A percentile compares a stretch with the other conserved stretches of the same genome.
phyloP scores from a whole-genome alignment of 2,888 invertebrate genomes.

The Campopleginae sp. region DNA sequence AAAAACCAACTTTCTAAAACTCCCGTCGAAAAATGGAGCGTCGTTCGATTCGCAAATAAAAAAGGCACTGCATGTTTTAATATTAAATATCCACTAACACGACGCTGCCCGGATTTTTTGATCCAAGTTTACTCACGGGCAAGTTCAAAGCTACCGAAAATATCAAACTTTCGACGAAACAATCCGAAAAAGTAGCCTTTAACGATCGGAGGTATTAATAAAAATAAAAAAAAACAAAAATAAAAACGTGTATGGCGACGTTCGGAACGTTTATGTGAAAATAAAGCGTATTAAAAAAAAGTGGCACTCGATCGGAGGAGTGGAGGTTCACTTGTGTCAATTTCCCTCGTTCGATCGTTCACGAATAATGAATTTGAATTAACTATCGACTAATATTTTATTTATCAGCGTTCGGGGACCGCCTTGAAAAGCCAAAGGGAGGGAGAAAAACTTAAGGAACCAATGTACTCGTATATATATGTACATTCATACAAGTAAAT shows the following conservation, averaged over 20 bases:
- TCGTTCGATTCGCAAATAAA: background rate
- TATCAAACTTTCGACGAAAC: background rate
- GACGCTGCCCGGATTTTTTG: slow-evolving; percentile 9
- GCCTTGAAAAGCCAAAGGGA: slow-evolving; percentile 12
- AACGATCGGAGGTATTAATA: background rate
- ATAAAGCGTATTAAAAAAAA: slow-evolving; percentile 2
- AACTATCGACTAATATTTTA: slow-evolving; percentile 80
- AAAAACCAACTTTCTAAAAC: background rate
- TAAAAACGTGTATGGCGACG: background rate
- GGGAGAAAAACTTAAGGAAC: slow-evolving; percentile 15
- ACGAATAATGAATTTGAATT: slow-evolving; percentile 78
- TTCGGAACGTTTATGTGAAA: background rate
- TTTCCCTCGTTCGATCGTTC: slow-evolving; percentile 70
- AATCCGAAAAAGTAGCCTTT: background rate
- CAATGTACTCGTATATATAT: slow-evolving; percentile 13
- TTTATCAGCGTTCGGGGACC: slow-evolving; percentile 73
- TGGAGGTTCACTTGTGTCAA: slow-evolving; percentile 67
- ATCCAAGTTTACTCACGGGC: background rate
- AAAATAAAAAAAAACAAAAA: background rate
- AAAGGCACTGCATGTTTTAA: background rate
- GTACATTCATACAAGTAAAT: background rate
- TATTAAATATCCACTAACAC: background rate
- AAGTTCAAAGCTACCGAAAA: slow-evolving; percentile 3
- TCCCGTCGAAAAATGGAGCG: background rate
- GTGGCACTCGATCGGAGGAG: slow-evolving; percentile 33